phyloP scores from a whole-genome alignment of 23 tunicate genomes.

The Styela clava region DNA sequence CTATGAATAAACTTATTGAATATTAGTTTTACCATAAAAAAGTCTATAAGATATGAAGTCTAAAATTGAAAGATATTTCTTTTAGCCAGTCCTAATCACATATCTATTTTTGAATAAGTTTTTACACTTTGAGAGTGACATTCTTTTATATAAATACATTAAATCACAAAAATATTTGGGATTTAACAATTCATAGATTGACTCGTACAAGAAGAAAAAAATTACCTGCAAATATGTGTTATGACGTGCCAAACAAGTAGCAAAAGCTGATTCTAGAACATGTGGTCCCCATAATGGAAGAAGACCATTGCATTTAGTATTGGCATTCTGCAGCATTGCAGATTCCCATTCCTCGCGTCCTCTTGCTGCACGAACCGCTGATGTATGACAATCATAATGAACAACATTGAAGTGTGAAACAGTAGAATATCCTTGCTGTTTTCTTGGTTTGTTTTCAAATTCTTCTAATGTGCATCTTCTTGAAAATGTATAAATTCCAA shows the following conservation, averaged over 20 bases:
- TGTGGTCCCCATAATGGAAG: conserved; percentile 98
- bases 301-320: conserved; percentile 90
- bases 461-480: conserved; percentile 78
- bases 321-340: conserved; percentile 84
- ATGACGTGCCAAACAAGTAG: conserved; percentile 93
- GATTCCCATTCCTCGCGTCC: conserved; percentile 99
- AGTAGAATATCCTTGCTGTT: conserved; percentile 82
- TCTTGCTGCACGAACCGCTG: conserved; percentile 85
- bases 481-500: conserved; percentile 86
- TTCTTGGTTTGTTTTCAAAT: conserved; percentile 76
- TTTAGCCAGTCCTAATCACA: too few relatives aligned
- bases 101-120: too few relatives aligned
- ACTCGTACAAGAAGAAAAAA: too few relatives aligned
- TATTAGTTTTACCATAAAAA: too few relatives aligned
- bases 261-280: conserved; percentile 92
- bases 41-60: too few relatives aligned
- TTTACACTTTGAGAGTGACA: too few relatives aligned
- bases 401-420: conserved; percentile 95
- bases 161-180: too few relatives aligned
- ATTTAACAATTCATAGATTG: too few relatives aligned
- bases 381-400: conserved; percentile 92
- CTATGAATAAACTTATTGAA: too few relatives aligned
- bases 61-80: too few relatives aligned
- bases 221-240: conserved; percentile 75
- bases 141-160: too few relatives aligned